Evolutionary conservation across 35 echinoderm and acorn worm genomes (phyloP), one percentile per base, ranked within the genome.

Genomic region (Anneissia japonica): DNA sequence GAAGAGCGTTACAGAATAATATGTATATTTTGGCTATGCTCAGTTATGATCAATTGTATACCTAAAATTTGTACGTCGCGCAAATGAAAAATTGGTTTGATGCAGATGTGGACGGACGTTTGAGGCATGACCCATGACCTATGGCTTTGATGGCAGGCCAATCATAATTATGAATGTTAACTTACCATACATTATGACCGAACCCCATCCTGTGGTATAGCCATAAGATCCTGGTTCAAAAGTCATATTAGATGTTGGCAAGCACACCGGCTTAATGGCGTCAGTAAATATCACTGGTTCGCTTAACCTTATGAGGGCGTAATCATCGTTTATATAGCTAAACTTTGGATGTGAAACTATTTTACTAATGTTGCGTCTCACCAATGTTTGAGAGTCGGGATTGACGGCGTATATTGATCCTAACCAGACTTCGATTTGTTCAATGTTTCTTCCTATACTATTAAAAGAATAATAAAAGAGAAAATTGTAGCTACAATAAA

Each of bases 131-230:
- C n/a, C n/a, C n/a, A n/a, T n/a, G n/a, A n/a, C n/a, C n/a, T n/a
- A n/a, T n/a, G n/a, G n/a, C n/a, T n/a, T n/a, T n/a, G n/a, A n/a
- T n/a, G n/a, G n/a, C n/a, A n/a, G n/a, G n/a, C n/a, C n/a, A n/a
- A n/a, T n/a, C n/a, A n/a, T n/a, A n/a, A n/a, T n/a, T n/a, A n/a
- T n/a, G n/a, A n/a, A n/a, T n/a, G n/a, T n/a, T n/a, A n/a, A 64
- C 51, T 23, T 64, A 64, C 51, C 51, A 64, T 12, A 64, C 51
- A 64, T 64, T 64, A 19, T 23, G 26, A 39, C 11, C 17, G 79
- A 26, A 14, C 79, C 79, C 79, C 79, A 81, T 81, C 79, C 79
- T 39, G 79, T 37, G 3, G 38, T 39, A 39, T 37, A 81, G 36
- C 79, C 35, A 37, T 38, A 36, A 5, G 79, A 38, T 4, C 79